These are phyloP conservation scores for Oeneis ivallda DNA, from an alignment of 2,888 invertebrate genomes.

Conservation along the genomic window DNA sequence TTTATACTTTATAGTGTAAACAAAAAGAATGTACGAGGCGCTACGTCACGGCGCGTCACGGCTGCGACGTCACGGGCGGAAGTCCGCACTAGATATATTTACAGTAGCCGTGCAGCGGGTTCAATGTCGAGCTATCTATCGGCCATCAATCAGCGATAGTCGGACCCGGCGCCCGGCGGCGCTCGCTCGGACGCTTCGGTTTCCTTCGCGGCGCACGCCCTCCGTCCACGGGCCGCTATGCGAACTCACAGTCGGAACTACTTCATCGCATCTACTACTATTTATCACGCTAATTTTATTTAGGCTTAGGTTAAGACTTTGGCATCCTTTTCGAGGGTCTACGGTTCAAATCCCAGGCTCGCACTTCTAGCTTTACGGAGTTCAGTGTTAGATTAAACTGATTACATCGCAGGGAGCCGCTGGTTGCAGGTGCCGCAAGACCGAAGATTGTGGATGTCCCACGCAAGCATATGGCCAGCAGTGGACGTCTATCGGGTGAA, in stretches of 20 bases:
- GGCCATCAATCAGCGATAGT: constrained; percentile 73
- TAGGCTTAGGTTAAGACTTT: too few relatives aligned
- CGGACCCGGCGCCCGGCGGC: constrained; percentile 38
- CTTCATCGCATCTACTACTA: constrained; percentile 15
- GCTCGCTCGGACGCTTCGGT: constrained; percentile 32
- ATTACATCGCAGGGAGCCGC: too few relatives aligned
- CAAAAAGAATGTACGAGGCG: constrained; percentile 69
- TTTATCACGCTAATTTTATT: too few relatives aligned
- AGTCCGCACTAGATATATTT: constrained; percentile 75
- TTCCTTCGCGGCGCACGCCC: constrained; percentile 38
- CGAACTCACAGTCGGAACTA: constrained; percentile 23
- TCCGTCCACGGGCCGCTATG: constrained; percentile 32
- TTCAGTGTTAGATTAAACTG: too few relatives aligned
- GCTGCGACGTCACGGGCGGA: constrained; percentile 75
- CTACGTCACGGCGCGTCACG: constrained; percentile 68
- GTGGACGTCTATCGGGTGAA: too few relatives aligned
- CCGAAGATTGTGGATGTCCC: too few relatives aligned
- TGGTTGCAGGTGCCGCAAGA: too few relatives aligned
- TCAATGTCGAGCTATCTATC: constrained; percentile 80
- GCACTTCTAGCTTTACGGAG: too few relatives aligned
- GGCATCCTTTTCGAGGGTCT: too few relatives aligned
- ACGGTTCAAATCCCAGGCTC: too few relatives aligned
- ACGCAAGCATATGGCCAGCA: too few relatives aligned
- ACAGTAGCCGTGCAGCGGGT: constrained; percentile 65
- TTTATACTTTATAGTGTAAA: constrained; percentile 80